phyloP scores from a whole-genome alignment of 2,113 vertebrate species.

The Heliornis fulica region DNA sequence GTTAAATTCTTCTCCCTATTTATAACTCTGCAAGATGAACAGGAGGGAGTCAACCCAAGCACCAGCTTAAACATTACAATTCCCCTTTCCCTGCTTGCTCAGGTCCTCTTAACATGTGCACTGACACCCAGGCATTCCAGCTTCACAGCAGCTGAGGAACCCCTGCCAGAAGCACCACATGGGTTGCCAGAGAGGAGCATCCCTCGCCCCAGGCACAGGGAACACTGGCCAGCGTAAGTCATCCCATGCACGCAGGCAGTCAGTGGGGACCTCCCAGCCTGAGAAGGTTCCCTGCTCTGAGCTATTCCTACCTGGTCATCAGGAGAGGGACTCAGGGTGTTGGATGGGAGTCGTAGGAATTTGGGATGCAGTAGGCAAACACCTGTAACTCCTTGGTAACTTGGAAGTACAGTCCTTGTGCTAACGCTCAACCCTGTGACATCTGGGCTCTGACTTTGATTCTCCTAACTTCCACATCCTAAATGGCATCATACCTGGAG shows the following conservation, averaged over 20 bases:
- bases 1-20: background rate
- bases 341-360: rapidly evolving
- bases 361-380: background rate
- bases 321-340: rapidly evolving
- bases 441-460: background rate
- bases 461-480: background rate
- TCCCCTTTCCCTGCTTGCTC: background rate
- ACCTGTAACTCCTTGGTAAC: too few relatives aligned
- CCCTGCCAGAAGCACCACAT: background rate
- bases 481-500: background rate
- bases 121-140: background rate
- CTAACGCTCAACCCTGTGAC: background rate
- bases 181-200: background rate
- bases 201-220: rapidly evolving
- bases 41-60: background rate
- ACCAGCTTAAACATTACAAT: background rate
- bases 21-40: background rate
- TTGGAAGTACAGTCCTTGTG: background rate
- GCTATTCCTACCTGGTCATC: background rate
- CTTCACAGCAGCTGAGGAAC: background rate
- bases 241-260: too few relatives aligned
- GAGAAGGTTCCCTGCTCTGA: background rate
- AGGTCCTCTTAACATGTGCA: background rate
- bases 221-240: background rate
- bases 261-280: background rate